Evolutionary conservation across 2,888 invertebrate species (phyloP).

Genomic region (Catocala nupta): DNA sequence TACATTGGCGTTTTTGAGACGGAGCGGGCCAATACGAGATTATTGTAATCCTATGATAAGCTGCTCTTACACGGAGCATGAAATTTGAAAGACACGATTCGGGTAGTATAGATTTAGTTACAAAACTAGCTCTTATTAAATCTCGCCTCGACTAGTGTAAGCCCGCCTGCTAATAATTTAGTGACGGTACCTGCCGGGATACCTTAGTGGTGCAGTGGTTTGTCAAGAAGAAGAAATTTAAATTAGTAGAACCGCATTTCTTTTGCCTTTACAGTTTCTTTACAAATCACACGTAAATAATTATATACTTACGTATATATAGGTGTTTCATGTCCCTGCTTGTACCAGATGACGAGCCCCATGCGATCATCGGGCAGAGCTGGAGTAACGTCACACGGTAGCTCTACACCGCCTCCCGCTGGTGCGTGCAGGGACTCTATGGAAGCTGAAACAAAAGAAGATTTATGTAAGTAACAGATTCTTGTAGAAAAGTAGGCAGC

Average conservation of each 20-base stretch:
- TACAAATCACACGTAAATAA: no score
- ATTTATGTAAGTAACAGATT: no score
- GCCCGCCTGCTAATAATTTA: no score
- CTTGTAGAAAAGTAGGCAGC: no score
- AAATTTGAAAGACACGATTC: not conserved
- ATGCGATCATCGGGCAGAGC: slow-evolving; percentile 91
- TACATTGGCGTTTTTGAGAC: slow-evolving; percentile 42
- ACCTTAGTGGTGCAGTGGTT: no score
- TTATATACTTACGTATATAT: slow-evolving; percentile 90
- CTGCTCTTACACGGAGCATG: slow-evolving; percentile 16
- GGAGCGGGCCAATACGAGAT: slow-evolving; percentile 41
- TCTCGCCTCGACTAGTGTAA: not conserved
- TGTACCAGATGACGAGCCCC: slow-evolving; percentile 94
- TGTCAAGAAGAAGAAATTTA: no score
- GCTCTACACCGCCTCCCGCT: slow-evolving; percentile 91
- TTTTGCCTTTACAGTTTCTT: no score
- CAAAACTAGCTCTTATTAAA: no score
- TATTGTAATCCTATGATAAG: slow-evolving; percentile 32
- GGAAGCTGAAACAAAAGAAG: slow-evolving; percentile 77
- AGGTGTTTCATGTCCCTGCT: slow-evolving; percentile 90
- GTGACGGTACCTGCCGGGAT: no score
- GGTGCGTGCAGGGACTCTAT: slow-evolving; percentile 90
- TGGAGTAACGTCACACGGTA: slow-evolving; percentile 93
- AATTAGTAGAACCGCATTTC: no score
- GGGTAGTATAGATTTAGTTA: no score